A percentile compares a stretch with the other conserved stretches of the same genome.
These are phyloP conservation scores for Nothoprocta pentlandii DNA, from an alignment of 2,113 vertebrate species.

Conservation along the genomic window DNA sequence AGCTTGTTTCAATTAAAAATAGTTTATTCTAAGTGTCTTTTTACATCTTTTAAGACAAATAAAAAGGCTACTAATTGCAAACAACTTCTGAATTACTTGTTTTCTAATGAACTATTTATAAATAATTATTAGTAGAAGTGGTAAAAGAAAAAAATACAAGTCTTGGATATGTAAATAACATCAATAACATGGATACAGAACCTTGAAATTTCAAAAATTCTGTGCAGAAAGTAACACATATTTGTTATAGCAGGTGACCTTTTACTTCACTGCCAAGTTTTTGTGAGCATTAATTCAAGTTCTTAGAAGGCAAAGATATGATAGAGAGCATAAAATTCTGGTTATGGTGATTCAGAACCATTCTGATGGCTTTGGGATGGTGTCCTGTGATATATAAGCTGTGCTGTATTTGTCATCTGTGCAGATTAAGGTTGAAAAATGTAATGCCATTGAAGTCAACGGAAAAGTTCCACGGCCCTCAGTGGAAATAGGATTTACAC, in stretches of 20 bases:
- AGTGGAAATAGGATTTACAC: background rate
- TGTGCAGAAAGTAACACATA: background rate
- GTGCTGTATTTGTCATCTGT: background rate
- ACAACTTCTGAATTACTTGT: background rate
- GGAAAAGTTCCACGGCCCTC: background rate
- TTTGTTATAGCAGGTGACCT: background rate
- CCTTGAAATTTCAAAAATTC: background rate
- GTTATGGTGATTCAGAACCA: background rate
- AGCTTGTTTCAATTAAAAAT: background rate
- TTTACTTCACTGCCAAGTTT: background rate
- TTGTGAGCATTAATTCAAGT: background rate
- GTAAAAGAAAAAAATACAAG: background rate
- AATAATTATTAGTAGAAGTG: background rate
- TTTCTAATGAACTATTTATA: background rate
- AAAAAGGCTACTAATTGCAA: background rate
- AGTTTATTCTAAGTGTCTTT: background rate
- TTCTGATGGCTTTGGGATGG: background rate
- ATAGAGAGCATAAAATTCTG: background rate
- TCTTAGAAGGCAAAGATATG: background rate
- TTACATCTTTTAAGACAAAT: background rate
- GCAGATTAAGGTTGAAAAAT: background rate
- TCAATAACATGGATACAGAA: background rate
- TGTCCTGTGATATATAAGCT: background rate
- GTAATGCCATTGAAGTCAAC: background rate
- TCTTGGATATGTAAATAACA: background rate